Percentiles rank a stretch among this genome's conserved stretches.
phyloP scores from a whole-genome alignment of 2,888 invertebrate species.

The Leucophora obtusa region DNA sequence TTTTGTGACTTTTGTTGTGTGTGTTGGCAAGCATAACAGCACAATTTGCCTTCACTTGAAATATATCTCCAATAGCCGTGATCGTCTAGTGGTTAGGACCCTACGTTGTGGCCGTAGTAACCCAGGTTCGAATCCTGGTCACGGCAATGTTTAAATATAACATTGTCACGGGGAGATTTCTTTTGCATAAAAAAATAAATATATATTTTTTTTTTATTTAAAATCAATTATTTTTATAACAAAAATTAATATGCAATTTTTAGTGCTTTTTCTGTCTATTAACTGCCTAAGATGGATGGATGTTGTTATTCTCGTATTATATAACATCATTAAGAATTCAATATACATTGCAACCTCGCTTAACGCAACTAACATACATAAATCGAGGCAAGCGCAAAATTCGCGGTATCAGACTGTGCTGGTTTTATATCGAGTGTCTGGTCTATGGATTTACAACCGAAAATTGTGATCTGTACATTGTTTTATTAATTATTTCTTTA shows the following conservation, averaged over 20 bases:
- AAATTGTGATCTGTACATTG: too few relatives aligned
- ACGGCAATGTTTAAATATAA: conserved; percentile 66
- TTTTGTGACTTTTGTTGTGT: background rate
- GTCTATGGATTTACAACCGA: too few relatives aligned
- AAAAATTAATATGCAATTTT: conserved; percentile 16
- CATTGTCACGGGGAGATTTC: conserved; percentile 53
- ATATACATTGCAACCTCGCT: too few relatives aligned
- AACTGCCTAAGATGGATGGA: background rate
- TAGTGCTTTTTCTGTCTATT: background rate
- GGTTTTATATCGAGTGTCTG: too few relatives aligned
- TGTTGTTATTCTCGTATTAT: conserved; percentile 7
- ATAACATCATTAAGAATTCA: conserved; percentile 39
- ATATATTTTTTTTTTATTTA: background rate
- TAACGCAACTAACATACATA: too few relatives aligned
- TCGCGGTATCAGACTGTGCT: too few relatives aligned
- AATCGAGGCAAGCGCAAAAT: too few relatives aligned
- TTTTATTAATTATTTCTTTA: too few relatives aligned
- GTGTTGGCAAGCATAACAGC: background rate
- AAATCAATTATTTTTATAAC: background rate
- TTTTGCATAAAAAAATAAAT: conserved; percentile 14
- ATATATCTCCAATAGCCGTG: conserved; percentile 72
- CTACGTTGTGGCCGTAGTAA: conserved; percentile 79
- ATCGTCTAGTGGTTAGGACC: conserved; percentile 79
- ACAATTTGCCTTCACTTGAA: background rate
- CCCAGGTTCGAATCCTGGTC: conserved; percentile 79